These are phyloP conservation scores for Thyatira batis DNA, from an alignment of 2,888 invertebrate genomes.

Conservation along the genomic window DNA sequence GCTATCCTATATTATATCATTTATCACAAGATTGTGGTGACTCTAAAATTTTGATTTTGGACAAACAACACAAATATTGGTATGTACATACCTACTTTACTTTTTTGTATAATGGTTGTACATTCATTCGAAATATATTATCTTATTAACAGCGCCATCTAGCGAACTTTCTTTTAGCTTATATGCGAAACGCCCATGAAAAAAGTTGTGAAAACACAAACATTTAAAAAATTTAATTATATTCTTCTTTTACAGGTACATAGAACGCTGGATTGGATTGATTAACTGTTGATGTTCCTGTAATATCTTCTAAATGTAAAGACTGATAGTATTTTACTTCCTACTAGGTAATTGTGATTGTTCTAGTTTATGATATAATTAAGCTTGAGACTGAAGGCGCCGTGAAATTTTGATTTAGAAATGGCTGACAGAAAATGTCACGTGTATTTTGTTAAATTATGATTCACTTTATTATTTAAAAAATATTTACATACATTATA, in stretches of 20 bases:
- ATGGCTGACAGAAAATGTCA: neutral
- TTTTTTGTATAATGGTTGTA: too few species aligned
- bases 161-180: too few species aligned
- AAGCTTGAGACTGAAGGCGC: slow-evolving; percentile 8
- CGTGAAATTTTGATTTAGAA: neutral
- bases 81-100: too few species aligned
- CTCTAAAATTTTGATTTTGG: too few species aligned
- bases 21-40: too few species aligned
- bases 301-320: slow-evolving; percentile 50
- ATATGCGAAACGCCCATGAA: too few species aligned
- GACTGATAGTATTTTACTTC: slow-evolving; percentile 74
- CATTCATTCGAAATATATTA: too few species aligned
- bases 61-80: too few species aligned
- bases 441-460: neutral
- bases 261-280: slow-evolving; percentile 26
- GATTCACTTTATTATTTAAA: neutral
- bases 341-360: slow-evolving; percentile 62
- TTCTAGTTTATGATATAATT: slow-evolving; percentile 40
- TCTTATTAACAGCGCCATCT: too few species aligned
- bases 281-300: slow-evolving; percentile 51
- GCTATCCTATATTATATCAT: too few species aligned
- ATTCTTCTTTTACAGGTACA: slow-evolving; percentile 54
- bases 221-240: too few species aligned
- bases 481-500: neutral
- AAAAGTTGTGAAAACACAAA: too few species aligned